These are phyloP conservation scores for Apistogramma diplotaenia DNA, from an alignment of 2,113 vertebrate genomes.

Conservation along the genomic window DNA sequence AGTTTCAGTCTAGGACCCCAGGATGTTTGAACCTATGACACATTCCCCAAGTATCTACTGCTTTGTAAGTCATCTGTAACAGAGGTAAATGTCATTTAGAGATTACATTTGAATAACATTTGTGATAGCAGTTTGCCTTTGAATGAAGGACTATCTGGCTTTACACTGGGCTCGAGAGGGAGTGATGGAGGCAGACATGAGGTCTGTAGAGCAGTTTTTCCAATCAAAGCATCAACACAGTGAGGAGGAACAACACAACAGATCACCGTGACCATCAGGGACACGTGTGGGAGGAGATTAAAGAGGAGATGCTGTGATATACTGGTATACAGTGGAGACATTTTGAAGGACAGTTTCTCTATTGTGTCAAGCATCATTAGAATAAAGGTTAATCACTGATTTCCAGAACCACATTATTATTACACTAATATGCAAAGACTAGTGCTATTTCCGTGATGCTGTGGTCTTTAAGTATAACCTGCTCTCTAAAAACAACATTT, in stretches of 20 bases:
- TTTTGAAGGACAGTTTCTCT: not conserved
- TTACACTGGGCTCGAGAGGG: not conserved
- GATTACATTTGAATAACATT: not conserved
- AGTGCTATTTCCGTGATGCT: not conserved
- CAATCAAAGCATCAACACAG: not conserved
- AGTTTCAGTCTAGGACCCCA: conserved; percentile 33
- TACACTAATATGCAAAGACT: not conserved
- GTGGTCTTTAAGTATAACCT: not conserved
- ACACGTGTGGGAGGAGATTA: not conserved
- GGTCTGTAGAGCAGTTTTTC: not conserved
- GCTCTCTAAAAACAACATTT: not conserved
- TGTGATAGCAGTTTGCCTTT: not conserved
- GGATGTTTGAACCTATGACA: conserved; percentile 26
- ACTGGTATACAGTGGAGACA: not conserved
- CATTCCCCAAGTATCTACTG: conserved; percentile 62
- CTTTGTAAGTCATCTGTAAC: not conserved
- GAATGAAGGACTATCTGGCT: not conserved
- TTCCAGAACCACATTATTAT: not conserved
- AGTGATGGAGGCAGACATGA: not conserved
- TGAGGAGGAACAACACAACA: not conserved
- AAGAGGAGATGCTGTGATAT: not conserved
- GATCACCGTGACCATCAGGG: not conserved
- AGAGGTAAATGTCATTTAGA: not conserved
- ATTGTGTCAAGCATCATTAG: not conserved
- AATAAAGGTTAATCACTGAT: not conserved